Evolutionary conservation across 2,888 invertebrate genomes (phyloP).

Genomic region (Diaphora mendica): DNA sequence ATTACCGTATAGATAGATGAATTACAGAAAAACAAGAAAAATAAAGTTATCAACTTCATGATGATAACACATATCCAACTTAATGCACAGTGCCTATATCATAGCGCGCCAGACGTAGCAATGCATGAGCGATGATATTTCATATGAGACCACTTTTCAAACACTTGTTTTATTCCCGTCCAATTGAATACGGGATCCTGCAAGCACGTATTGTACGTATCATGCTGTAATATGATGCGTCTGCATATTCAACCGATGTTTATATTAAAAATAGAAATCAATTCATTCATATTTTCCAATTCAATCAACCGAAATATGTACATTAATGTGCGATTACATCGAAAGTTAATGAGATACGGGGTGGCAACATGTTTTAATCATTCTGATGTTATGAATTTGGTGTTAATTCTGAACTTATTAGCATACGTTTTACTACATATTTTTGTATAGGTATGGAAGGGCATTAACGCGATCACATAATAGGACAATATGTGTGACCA

Average conservation of each 20-base stretch:
- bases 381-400: not conserved
- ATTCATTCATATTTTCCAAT: conserved; percentile 65
- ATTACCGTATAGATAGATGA: no score
- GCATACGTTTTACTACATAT: not conserved
- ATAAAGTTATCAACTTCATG: not conserved
- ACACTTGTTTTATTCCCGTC: conserved; percentile 57
- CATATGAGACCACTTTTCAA: conserved; percentile 59
- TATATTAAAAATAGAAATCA: conserved; percentile 56
- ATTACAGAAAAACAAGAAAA: no score
- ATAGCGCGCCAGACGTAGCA: conserved; percentile 35
- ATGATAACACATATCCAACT: not conserved
- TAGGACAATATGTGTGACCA: no score
- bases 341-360: not conserved
- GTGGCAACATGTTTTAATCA: not conserved
- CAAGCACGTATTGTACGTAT: conserved; percentile 52
- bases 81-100: conserved; percentile 26
- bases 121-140: conserved; percentile 59
- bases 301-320: not conserved
- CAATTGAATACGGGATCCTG: conserved; percentile 40
- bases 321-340: not conserved
- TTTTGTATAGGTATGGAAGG: not conserved
- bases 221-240: conserved; percentile 61
- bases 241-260: conserved; percentile 57
- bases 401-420: not conserved
- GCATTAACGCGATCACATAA: not conserved